Conservation (phyloP, 2,797 vertebrate genomes). For the Morus bassanus region DNA sequence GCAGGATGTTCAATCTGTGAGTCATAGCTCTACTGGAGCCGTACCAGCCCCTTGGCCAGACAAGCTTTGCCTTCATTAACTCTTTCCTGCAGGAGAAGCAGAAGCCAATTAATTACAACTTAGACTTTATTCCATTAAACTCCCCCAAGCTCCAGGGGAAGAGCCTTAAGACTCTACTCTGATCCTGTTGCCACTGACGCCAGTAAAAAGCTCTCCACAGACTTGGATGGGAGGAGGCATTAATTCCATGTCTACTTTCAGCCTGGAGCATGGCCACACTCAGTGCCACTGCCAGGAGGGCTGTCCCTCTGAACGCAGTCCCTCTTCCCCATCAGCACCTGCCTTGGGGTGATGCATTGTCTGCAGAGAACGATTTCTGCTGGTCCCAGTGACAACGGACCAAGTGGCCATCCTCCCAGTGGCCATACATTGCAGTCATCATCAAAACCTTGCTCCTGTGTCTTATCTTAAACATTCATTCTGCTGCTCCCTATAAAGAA, state of each 20-base stretch:
- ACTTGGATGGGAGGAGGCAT: not conserved
- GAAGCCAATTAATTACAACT: conserved; percentile 52
- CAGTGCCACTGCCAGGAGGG: not conserved
- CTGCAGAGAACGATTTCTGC: not conserved
- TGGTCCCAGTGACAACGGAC: not conserved
- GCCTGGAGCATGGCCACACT: not conserved
- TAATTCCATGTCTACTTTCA: not conserved
- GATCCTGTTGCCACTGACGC: conserved; percentile 54
- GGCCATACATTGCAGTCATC: not conserved
- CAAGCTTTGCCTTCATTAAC: conserved; percentile 61
- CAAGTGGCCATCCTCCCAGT: not conserved
- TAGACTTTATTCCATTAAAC: conserved; percentile 34
- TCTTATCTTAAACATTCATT: not conserved
- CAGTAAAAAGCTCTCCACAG: conserved; percentile 37
- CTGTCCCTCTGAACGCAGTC: not conserved
- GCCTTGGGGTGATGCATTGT: not conserved
- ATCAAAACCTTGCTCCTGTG: not conserved
- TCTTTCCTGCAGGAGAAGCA: conserved; percentile 59
- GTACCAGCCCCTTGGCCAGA: conserved; percentile 29
- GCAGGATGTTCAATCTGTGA: conserved; percentile 20
- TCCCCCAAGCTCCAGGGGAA: conserved; percentile 33
- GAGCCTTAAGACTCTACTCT: conserved; percentile 31
- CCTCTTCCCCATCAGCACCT: not conserved
- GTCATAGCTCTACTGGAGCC: conserved; percentile 19
- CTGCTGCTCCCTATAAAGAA: not conserved